Evolutionary conservation across 2,797 vertebrate genomes (phyloP), one percentile per base, ranked within the genome.

Genomic region (Micropoecilia bifurca): DNA sequence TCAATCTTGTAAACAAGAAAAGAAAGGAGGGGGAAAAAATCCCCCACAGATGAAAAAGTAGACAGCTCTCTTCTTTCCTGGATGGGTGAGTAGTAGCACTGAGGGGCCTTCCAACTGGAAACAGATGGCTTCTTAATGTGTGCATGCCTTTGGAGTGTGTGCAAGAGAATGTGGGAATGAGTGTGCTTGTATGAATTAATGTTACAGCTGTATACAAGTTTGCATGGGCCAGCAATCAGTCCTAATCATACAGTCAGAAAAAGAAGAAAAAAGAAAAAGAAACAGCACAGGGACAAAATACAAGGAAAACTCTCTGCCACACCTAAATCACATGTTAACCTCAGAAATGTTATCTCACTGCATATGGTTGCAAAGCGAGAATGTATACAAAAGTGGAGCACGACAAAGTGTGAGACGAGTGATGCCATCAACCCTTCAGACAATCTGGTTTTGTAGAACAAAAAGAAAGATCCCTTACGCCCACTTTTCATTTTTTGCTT

Each of bases 71-170:
- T 83, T 93, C 89, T 89, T 90, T 93, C 85, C 93, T 95, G 92
- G 89, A 94, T 86, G 85, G 91, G 75, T 90, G 89, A 92, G 86
- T 85, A 93, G 90, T 63, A 90, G 89, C 77, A n/a, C 85, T 86
- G 83, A 91, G 89, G 86, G 92, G 90, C 73, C 86, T 91, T 91
- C 83, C 90, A 96, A 97, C 94, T 92, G 89, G 92, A 96, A 97
- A 92, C 96, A 97, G 95, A 96, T 96, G 96, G 95, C 82, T 85
- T 75, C 83, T 91, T 90, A 94, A 94, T 95, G 87, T 78, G 84
- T 78, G 87, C 91, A 87, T 90, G 88, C 88, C 88, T 91, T 87
- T 85, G 82, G 83, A 87, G 84, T 87, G 83, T 73, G 83, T 79
- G 78, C 61, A 74, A 88, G 82, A 77, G 63, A 82, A 83, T 45